A percentile compares a stretch with the other conserved stretches of the same genome.
phyloP scores from a whole-genome alignment of 1,140 invertebrate species.

The Brachionus rubens region DNA sequence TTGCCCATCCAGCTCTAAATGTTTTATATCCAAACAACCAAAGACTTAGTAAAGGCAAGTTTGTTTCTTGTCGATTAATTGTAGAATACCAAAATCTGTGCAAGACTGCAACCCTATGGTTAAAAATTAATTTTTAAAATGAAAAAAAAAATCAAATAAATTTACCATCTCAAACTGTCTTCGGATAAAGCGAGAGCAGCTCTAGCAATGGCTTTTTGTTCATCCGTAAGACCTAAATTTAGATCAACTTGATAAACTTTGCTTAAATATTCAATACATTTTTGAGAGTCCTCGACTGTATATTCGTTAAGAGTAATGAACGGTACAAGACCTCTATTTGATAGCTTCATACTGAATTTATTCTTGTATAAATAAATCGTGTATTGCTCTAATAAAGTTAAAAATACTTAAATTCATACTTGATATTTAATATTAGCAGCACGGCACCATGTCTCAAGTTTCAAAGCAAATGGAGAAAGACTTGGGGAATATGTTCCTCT shows the following conservation, averaged over 20 bases:
- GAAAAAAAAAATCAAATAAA: background rate
- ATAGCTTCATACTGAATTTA: slow-evolving; percentile 14
- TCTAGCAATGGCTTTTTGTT: slow-evolving; percentile 30
- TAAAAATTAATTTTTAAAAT: background rate
- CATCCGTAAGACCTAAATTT: slow-evolving; percentile 21
- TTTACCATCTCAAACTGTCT: slow-evolving; percentile 36
- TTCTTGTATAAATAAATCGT: background rate
- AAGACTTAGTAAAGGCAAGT: background rate
- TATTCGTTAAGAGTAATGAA: slow-evolving; percentile 38
- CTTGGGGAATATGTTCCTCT: slow-evolving; percentile 9
- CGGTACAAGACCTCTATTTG: background rate
- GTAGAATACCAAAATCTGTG: slow-evolving; percentile 33
- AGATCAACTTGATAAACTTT: slow-evolving; percentile 39
- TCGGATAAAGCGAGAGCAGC: background rate
- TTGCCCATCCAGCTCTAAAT: background rate
- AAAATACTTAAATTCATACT: background rate
- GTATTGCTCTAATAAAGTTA: background rate
- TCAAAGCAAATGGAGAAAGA: slow-evolving; percentile 8
- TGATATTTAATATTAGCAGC: slow-evolving; percentile 34
- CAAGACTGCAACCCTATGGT: background rate
- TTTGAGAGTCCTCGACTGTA: slow-evolving; percentile 27
- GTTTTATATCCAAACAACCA: slow-evolving; percentile 16
- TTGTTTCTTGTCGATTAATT: background rate
- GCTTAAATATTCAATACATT: slow-evolving; percentile 46
- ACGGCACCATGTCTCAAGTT: slow-evolving; percentile 41